Evolutionary conservation across 2,888 invertebrate genomes (phyloP), one percentile per base, ranked within the genome.

Genomic region (Pantelozetes paolii): DNA sequence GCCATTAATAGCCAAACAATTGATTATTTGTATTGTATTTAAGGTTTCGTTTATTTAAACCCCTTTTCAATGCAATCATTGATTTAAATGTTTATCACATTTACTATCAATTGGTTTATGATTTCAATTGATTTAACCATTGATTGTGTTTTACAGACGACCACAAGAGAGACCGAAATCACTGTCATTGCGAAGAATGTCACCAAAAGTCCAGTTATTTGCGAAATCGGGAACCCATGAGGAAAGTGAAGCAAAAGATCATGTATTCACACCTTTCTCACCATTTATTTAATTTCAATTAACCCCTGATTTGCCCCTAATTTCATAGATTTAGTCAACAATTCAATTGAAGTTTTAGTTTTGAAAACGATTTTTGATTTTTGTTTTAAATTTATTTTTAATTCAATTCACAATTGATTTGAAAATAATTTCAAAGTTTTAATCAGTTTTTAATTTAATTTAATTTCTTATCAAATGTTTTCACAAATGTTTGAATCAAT

Each of bases 161-260:
- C 87, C 89, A 90, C 70, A 86, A 88, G 76, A 89, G 89, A 83
- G 83, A 87, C 79, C 88, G 87, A 79, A 89, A 88, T 82, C 87
- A 89, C 83, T 99, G 98, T 83, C 90, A 90, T 79, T 99, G 98
- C 84, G 88, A 90, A 80, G 89, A 88, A 79, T 98, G 98, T 85
- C 84, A 88, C 79, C 87, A 88, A 80, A 99, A 99, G 84, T 88
- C 89, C 80, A 84, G 88, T 75, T 87, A 90, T 77, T 86, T 95
- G 81, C 90, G 90, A 80, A 87, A 89, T 75, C 89, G 90, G 78
- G 91, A 95, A 83, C 95, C 97, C 23, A 93, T 93, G 88, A 90
- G 90, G 80, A 88, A 88, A 80, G 86, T 90, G 0, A 93, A 92
- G 84, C 88, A 90, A 80, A 86, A 89, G 79, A 85, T 90, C 32